Percentiles rank a stretch among this genome's conserved stretches.
Conservation (phyloP, 2,113 vertebrate genomes). For the Clinocottus analis region DNA sequence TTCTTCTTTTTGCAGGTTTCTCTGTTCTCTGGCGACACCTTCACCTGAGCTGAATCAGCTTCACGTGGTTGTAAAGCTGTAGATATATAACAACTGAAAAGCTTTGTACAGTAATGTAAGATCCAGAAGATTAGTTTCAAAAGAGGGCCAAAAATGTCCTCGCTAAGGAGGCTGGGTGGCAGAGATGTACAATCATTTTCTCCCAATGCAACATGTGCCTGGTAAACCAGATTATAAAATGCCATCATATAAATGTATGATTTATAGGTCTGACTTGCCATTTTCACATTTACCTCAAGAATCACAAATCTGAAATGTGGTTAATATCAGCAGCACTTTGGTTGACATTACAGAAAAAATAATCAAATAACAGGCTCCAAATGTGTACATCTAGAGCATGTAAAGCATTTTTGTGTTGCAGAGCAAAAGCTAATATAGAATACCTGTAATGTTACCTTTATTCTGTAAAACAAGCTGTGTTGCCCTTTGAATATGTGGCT, state of each 20-base stretch:
- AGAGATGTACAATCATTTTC: background rate
- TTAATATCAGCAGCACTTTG: background rate
- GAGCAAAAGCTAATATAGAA: background rate
- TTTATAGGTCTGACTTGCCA: too few species aligned
- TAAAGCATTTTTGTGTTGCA: background rate
- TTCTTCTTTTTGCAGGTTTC: conserved; percentile 59
- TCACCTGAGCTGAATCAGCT: conserved; percentile 16
- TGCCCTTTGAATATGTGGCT: conserved; percentile 51
- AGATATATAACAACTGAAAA: background rate
- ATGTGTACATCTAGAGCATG: background rate
- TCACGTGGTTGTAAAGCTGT: conserved; percentile 41
- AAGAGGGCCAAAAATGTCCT: background rate
- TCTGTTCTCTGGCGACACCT: conserved; percentile 22
- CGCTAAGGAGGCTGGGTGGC: background rate
- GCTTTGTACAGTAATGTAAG: background rate
- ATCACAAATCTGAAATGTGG: background rate
- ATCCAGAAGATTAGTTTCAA: background rate
- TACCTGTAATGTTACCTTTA: conserved; percentile 57
- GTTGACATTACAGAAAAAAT: background rate
- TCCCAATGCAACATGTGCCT: background rate
- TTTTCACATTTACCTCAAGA: background rate
- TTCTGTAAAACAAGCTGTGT: conserved; percentile 41
- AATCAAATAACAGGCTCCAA: background rate
- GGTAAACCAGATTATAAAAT: background rate
- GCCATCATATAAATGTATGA: too few species aligned